Percentiles rank a stretch among this genome's conserved stretches.
These are phyloP conservation scores for Apocrypta bakeri DNA, from an alignment of 1,140 invertebrate species.

Conservation along the genomic window DNA sequence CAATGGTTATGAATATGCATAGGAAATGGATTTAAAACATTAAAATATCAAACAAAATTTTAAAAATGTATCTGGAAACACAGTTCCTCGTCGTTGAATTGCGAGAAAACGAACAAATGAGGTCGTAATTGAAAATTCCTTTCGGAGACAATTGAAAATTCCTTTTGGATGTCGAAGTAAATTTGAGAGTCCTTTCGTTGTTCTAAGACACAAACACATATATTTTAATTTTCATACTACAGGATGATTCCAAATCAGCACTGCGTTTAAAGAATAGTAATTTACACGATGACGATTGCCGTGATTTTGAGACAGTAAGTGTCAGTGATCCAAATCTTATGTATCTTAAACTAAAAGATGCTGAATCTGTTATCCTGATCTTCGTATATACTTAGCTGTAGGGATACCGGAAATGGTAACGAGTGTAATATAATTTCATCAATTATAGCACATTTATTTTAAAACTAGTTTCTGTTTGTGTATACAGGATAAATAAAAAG, in stretches of 20 bases:
- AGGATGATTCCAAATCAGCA: slow-evolving; percentile 69
- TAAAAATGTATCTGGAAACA: too few relatives aligned
- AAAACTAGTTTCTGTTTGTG: slow-evolving; percentile 72
- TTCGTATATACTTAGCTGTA: slow-evolving; percentile 79
- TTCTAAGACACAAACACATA: too few relatives aligned
- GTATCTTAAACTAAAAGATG: background rate
- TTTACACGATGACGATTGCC: background rate
- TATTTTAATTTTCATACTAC: too few relatives aligned
- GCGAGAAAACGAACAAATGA: background rate
- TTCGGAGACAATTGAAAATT: too few relatives aligned
- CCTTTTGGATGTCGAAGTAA: too few relatives aligned
- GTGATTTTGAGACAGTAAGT: background rate
- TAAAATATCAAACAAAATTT: background rate
- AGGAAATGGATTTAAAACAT: slow-evolving; percentile 71
- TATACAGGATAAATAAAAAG: slow-evolving; percentile 76
- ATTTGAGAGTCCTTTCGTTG: too few relatives aligned
- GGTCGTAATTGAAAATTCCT: too few relatives aligned
- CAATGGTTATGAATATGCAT: slow-evolving; percentile 91
- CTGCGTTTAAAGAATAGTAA: slow-evolving; percentile 59
- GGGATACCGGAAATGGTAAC: slow-evolving; percentile 76
- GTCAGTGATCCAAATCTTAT: background rate
- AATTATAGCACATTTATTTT: too few relatives aligned
- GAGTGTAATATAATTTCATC: too few relatives aligned
- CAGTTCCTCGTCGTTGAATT: too few relatives aligned
- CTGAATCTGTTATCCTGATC: slow-evolving; percentile 75